Base-by-base conservation (phyloP, 1,140 invertebrate species). In the Maniola jurtina region DNA sequence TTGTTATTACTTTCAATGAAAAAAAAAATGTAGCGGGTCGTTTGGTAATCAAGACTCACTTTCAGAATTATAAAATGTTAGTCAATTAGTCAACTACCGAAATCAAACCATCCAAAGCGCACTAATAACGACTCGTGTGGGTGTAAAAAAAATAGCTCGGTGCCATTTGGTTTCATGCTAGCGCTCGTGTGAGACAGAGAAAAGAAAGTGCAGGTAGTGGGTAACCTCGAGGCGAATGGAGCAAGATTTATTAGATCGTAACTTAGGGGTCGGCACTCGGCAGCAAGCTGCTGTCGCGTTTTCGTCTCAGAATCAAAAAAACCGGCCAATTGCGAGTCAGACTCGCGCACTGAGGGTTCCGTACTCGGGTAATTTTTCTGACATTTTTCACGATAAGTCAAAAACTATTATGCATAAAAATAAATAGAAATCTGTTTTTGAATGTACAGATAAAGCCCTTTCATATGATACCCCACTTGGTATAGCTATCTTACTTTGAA, bases 161-260 rank as follows among this genome's bases (percentile, higher is more conserved):
- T 70, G 60, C 62, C 59, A 56, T 68, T 70, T 67, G 71, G 70
- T 72, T 74, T 68, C 73, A 77, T 67, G 66, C 67, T 64, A 69
- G 60, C 66, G 67, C 69, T 69, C 68, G 81, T 76, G 80, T 78
- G 77, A 66, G 83, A 87, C 81, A 81, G 80, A 84, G 81, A 86
- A 83, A 84, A 81, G 83, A 87, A 83, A 87, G 83, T 83, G 81
- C 79, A 85, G 84, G 84, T 84, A 84, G 82, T 73, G 68, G 68
- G 77, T 68, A 75, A 73, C 79, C 72, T 75, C 76, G 76, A 72
- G 72, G 48, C 72, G 69, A 60, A 25, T 59, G 56, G 61, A 68
- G 75, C 73, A 72, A 81, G 83, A 87, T 87, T 87, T 87, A 87
- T 87, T 85, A 84, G 84, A 83, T 84, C 83, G 81, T 84, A 87